These are phyloP conservation scores for Pseudopipra pipra DNA, from an alignment of 2,113 vertebrate species.

Conservation along the genomic window DNA sequence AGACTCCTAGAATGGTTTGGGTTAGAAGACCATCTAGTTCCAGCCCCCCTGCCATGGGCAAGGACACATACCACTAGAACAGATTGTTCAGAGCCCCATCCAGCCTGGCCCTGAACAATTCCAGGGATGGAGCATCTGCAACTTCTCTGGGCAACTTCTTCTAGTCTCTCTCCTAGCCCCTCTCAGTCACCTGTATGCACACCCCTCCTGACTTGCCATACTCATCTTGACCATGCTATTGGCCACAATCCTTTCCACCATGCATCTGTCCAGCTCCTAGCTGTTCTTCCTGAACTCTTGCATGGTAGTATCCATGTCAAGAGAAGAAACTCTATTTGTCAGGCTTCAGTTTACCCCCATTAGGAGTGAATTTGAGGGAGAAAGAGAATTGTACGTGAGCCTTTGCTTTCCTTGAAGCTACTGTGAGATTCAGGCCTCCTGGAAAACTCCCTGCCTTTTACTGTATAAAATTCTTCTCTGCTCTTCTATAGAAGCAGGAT, in stretches of 20 bases:
- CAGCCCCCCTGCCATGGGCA: rapidly evolving
- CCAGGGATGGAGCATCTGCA: background rate
- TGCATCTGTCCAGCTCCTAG: background rate
- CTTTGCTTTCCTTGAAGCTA: background rate
- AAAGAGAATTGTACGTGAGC: background rate
- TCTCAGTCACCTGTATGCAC: background rate
- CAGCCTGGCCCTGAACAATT: background rate
- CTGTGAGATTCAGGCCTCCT: background rate
- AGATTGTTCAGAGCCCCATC: background rate
- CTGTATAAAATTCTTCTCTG: background rate
- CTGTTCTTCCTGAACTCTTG: background rate
- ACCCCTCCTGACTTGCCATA: background rate
- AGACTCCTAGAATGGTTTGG: background rate
- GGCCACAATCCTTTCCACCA: background rate
- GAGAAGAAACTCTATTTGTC: background rate
- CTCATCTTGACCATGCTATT: background rate
- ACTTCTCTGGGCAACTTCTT: background rate
- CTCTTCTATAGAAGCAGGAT: background rate
- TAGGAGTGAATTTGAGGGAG: background rate
- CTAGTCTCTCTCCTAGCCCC: background rate
- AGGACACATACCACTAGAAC: background rate
- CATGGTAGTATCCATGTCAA: rapidly evolving
- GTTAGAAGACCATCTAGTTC: background rate
- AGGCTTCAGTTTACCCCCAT: background rate
- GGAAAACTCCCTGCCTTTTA: background rate